phyloP scores from a whole-genome alignment of 2,797 vertebrate species.

The Xyrichtys novacula region DNA sequence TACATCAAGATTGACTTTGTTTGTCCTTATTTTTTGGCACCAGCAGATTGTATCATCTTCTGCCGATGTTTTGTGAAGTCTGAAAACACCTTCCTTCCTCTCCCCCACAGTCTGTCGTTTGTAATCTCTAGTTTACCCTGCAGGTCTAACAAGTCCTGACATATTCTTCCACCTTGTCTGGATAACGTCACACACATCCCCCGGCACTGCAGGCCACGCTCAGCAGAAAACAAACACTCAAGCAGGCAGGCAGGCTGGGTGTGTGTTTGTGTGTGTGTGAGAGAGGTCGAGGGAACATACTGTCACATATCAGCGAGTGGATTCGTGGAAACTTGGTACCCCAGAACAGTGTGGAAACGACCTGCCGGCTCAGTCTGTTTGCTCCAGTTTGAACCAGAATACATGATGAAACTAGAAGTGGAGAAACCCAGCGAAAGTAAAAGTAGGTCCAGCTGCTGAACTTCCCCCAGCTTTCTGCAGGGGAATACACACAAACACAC shows the following conservation, averaged over 20 bases:
- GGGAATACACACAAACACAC: conserved; percentile 1
- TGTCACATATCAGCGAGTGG: conserved; percentile 43
- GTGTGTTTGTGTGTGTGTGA: conserved; percentile 29
- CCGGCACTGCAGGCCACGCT: conserved; percentile 35
- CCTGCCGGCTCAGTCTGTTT: conserved; percentile 25
- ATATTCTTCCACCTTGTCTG: conserved; percentile 42
- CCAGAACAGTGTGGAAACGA: conserved; percentile 36
- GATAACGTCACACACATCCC: conserved; percentile 56
- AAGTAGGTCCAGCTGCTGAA: conserved; percentile 28
- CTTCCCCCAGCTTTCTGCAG: conserved; percentile 27
- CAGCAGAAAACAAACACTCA: conserved; percentile 59
- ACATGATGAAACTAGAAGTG: conserved; percentile 15
- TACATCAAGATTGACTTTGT: conserved; percentile 1
- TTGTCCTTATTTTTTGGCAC: conserved; percentile 17
- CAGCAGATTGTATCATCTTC: not conserved
- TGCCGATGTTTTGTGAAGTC: conserved; percentile 26
- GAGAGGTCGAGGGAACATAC: conserved; percentile 35
- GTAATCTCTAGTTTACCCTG: conserved; percentile 38
- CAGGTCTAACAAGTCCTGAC: conserved; percentile 65
- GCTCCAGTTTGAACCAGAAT: conserved; percentile 42
- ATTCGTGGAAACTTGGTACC: conserved; percentile 59
- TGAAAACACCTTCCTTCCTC: conserved; percentile 33
- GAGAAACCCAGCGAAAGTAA: conserved; percentile 46
- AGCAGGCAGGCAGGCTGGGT: not conserved
- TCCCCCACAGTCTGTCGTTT: conserved; percentile 29